Evolutionary conservation across 2,888 invertebrate genomes (phyloP).

Genomic region (Chalcosyrphus nemorum): DNA sequence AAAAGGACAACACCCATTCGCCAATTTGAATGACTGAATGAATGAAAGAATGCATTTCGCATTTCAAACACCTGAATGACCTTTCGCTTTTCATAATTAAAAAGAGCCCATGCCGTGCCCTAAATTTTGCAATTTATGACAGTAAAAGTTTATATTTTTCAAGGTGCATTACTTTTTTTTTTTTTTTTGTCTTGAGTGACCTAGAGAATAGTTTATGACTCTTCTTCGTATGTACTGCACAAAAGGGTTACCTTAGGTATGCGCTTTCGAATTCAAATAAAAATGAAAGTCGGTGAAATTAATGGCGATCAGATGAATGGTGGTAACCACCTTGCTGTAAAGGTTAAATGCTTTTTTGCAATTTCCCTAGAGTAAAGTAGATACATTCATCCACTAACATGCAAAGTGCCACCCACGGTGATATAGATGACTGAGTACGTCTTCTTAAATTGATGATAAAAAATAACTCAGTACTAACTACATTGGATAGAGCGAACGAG

Average conservation of each 20-base stretch:
- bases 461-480: not conserved
- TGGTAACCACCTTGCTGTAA: not conserved
- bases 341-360: too few relatives aligned
- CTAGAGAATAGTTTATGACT: conserved; percentile 39
- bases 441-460: not conserved
- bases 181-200: not conserved
- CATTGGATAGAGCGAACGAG: not conserved
- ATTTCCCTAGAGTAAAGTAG: too few relatives aligned
- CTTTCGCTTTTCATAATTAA: conserved; percentile 30
- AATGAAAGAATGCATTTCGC: conserved; percentile 21
- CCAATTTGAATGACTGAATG: conserved; percentile 11
- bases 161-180: conserved; percentile 17
- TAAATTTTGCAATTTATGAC: conserved; percentile 24
- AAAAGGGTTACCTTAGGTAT: conserved; percentile 5
- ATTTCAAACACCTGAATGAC: conserved; percentile 30
- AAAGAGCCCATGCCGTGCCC: conserved; percentile 30
- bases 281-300: conserved; percentile 15
- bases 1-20: conserved; percentile 42
- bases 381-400: too few relatives aligned
- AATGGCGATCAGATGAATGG: not conserved
- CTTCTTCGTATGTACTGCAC: not conserved
- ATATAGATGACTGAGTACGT: not conserved
- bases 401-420: too few relatives aligned
- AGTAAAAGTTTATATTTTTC: conserved; percentile 26
- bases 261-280: conserved; percentile 9